Base-by-base conservation (phyloP, 1,140 invertebrate species). In the Diabrotica undecimpunctata region DNA sequence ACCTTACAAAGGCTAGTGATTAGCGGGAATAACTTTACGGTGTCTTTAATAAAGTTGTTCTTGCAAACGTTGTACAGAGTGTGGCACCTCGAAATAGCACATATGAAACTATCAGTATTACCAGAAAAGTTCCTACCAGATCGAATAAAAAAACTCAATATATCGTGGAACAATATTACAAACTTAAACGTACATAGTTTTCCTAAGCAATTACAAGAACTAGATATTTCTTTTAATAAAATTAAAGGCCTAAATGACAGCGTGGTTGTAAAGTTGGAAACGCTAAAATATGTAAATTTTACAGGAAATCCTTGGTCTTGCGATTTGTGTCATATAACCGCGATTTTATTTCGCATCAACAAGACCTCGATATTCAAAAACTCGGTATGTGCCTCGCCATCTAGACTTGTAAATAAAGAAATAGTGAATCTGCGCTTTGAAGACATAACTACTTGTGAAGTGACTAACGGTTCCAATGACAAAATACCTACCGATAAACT, bases 221-320 rank as follows among this genome's bases (percentile, higher is more conserved):
- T 90, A 9, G 87, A 89, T 74, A 72, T 89, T 50, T 87, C 84
- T 4, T 72, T 81, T n/a, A 90, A 90, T 71, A 78, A 80, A 67
- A 79, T 89, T 51, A 75, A 82, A 59, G 83, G 83, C 0, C 70
- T 89, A 46, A 82, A 83, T 58, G 82, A 85, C 62, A 74, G 81
- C 52, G 74, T 85, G n/a, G 71, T 88, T 52, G 75, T 81, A 12
- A 75, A 81, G 62, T 73, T 86, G 62, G 84, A 85, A 67, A 79
- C 77, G 11, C 79, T 84, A 66, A 76, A 80, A n/a, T 76, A 77
- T 8, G 73, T 89, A 0, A 77, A 82, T 69, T 70, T 89, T 54
- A 77, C 83, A 7, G 82, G 81, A 13, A 89, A 89, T 76, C 83
- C 83, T 5, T 90, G 87, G 86, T 79, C 80, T 5, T 90, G 88